Percentiles rank a stretch among this genome's conserved stretches.
phyloP scores from a whole-genome alignment of 2,113 vertebrate genomes.

The Toxotes chatareus region DNA sequence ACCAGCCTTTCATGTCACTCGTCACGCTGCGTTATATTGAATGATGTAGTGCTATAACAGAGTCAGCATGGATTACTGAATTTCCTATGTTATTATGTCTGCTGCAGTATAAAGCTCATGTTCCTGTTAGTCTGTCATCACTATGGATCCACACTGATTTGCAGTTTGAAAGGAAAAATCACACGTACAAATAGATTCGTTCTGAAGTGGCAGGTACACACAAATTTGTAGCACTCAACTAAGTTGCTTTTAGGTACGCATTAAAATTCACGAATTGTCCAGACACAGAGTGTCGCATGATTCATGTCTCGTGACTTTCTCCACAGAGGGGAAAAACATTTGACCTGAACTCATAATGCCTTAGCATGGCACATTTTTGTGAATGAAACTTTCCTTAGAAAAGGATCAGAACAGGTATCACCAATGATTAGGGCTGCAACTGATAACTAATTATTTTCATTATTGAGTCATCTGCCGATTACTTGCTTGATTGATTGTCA shows the following conservation, averaged over 20 bases:
- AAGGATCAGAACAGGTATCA: too few relatives aligned
- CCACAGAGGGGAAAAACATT: neutral
- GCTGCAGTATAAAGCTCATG: neutral
- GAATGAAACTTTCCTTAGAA: too few relatives aligned
- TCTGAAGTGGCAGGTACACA: neutral
- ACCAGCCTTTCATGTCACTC: constrained; percentile 41
- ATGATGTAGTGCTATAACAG: constrained; percentile 26
- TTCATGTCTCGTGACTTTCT: neutral
- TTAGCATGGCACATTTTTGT: neutral
- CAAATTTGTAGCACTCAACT: neutral
- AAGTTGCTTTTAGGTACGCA: neutral
- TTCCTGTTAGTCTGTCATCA: constrained; percentile 1
- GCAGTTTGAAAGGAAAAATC: neutral
- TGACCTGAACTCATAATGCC: neutral
- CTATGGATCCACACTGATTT: neutral
- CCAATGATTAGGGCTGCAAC: too few relatives aligned
- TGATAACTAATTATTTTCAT: too few relatives aligned
- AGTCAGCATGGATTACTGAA: constrained; percentile 35
- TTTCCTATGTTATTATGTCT: constrained; percentile 24
- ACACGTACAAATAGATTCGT: neutral
- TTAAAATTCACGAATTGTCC: neutral
- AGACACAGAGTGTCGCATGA: neutral
- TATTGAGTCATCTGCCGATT: too few relatives aligned
- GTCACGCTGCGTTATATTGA: constrained; percentile 26
- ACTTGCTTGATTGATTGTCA: too few relatives aligned